Base-by-base conservation (phyloP, 1,140 invertebrate genomes). In the Zaprionus gabonicus region DNA sequence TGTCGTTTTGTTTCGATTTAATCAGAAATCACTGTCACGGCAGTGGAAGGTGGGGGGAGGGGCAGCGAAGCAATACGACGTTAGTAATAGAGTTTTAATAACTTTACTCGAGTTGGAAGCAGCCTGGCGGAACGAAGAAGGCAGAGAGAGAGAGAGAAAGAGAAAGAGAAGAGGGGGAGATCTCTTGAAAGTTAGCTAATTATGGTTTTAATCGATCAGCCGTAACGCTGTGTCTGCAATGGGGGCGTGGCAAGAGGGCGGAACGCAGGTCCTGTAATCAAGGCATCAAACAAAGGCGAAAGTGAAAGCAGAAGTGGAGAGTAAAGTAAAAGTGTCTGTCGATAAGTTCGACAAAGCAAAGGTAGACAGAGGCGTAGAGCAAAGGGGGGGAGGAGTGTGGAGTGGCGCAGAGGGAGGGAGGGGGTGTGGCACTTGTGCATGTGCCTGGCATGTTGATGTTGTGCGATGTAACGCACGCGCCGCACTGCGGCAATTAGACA, bases 11-110 rank as follows among this genome's bases (percentile, higher is more conserved):
- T 64, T 75, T 71, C 60, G 44, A 64, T 76, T 71, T 71, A 15
- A 41, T 71, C 38, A 65, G 75, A 85, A 85, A 85, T 85, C 82
- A 81, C 38, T 57, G 53, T 20, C 2, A 36, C 23, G 2, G 12
- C 1, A 7, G 12, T 34, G n/a, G 25, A 20, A 31, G 7, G 12
- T 1, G 28, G 28, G 28, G 5, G 15, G 0, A 44, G 28, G 17
- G 20, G 41, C n/a, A 38, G 5, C 17, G 65, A 17, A 44, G 38
- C 62, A 20, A 13, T 53, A 20, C 28, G 62, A 77, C 69, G 78
- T 41, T 75, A 78, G 82, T 81, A 87, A 87, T 81, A 88, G 80
- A 87, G 78, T 87, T 83, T 88, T 87, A 88, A 88, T 88, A 83
- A 87, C 84, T 88, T 67, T 34, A 66, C 15, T 65, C 6, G 6